phyloP scores from a whole-genome alignment of 2,113 vertebrate species.

The Hypanus sabinus region DNA sequence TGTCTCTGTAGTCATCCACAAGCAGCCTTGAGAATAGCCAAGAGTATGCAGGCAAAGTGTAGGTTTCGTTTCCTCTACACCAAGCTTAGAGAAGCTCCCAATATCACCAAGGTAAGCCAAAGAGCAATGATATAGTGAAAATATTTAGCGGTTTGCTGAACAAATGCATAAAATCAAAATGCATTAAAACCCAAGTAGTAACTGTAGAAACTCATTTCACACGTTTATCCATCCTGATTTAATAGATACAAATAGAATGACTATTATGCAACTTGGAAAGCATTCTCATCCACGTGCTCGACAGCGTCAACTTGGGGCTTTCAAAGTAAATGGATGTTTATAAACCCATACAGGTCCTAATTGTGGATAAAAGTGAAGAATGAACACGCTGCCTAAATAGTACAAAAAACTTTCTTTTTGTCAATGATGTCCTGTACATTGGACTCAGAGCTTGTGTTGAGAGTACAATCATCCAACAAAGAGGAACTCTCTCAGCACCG shows the following conservation, averaged over 20 bases:
- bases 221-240: background rate
- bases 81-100: background rate
- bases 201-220: background rate
- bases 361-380: background rate
- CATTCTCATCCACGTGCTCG: background rate
- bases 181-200: background rate
- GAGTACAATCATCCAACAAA: no score
- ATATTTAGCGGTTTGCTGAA: no score
- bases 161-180: background rate
- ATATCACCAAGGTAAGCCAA: background rate
- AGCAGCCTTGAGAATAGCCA: background rate
- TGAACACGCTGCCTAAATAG: background rate
- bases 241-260: no score
- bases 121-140: background rate
- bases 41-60: background rate
- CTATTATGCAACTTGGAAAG: background rate
- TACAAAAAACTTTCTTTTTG: no score
- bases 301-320: background rate
- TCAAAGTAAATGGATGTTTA: background rate
- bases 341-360: background rate
- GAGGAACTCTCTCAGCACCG: no score
- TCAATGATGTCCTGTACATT: no score
- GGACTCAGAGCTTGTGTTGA: no score
- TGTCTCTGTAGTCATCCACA: background rate
- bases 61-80: background rate